These are phyloP conservation scores for Plebejus melissa DNA, from an alignment of 2,888 invertebrate genomes.

Conservation along the genomic window DNA sequence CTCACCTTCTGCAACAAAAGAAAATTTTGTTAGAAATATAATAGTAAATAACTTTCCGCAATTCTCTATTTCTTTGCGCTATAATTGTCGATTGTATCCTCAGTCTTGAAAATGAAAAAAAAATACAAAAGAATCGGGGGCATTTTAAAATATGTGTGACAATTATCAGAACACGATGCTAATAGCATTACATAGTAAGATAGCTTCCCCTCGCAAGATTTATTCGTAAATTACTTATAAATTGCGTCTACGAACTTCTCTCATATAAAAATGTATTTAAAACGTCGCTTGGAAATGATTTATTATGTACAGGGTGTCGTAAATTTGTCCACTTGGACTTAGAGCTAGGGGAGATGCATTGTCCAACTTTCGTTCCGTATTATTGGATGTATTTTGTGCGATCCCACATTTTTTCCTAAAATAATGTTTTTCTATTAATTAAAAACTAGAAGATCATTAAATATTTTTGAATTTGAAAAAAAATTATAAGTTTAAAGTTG, in stretches of 20 bases:
- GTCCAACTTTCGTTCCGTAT: conserved; percentile 37
- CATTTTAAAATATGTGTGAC: conserved; percentile 78
- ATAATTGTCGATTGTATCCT: conserved; percentile 42
- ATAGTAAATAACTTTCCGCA: conserved; percentile 38
- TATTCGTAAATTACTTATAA: conserved; percentile 79
- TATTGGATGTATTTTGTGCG: neutral
- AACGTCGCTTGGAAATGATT: conserved; percentile 73
- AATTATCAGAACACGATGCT: conserved; percentile 78
- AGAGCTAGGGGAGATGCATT: conserved; percentile 60
- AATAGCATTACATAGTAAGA: conserved; percentile 72
- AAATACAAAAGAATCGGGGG: conserved; percentile 40
- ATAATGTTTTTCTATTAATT: neutral
- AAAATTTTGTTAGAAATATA: conserved; percentile 49
- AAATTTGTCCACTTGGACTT: conserved; percentile 74
- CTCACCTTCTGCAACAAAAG: conserved; percentile 76
- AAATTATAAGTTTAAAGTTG: neutral
- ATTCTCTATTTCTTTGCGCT: conserved; percentile 45
- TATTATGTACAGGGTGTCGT: conserved; percentile 66
- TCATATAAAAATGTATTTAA: conserved; percentile 79
- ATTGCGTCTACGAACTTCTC: conserved; percentile 63
- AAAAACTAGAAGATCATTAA: neutral
- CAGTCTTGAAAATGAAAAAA: conserved; percentile 13
- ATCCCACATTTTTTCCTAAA: neutral
- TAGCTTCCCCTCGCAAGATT: conserved; percentile 70
- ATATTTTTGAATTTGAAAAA: conserved; percentile 12